phyloP scores from a whole-genome alignment of 2,888 invertebrate species.

The Drosophila suboccidentalis region DNA sequence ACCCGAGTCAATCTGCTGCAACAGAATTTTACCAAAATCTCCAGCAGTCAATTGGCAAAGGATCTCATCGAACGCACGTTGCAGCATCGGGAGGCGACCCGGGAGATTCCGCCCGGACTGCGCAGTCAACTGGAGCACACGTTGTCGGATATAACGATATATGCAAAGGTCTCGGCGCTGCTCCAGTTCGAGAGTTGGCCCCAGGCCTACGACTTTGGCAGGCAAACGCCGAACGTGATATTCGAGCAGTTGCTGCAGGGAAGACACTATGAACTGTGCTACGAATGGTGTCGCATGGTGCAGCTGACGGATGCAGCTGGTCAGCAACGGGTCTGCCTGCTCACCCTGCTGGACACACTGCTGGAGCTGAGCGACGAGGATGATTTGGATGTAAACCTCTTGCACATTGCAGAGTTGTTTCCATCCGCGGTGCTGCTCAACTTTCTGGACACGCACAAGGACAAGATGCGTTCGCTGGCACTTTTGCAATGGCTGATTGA shows the following conservation, averaged over 20 bases:
- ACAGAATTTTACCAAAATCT: conserved; percentile 82
- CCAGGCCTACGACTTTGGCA: conserved; percentile 86
- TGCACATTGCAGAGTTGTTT: conserved; percentile 88
- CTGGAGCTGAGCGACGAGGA: conserved; percentile 73
- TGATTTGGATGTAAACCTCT: conserved; percentile 83
- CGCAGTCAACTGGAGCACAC: conserved; percentile 86
- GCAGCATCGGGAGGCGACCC: conserved; percentile 86
- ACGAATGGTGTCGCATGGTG: conserved; percentile 90
- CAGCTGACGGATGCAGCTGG: conserved; percentile 71
- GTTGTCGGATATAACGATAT: conserved; percentile 88
- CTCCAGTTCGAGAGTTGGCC: conserved; percentile 88
- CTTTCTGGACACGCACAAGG: conserved; percentile 89
- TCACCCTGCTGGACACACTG: conserved; percentile 75
- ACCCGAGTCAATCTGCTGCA: conserved; percentile 76
- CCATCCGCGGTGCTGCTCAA: conserved; percentile 88
- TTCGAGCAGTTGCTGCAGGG: conserved; percentile 79
- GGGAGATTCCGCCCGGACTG: conserved; percentile 77
- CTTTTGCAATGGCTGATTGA: conserved; percentile 89
- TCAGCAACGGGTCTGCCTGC: conserved; percentile 83
- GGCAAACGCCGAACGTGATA: conserved; percentile 82
- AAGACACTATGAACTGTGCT: conserved; percentile 87
- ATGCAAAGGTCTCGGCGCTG: conserved; percentile 88
- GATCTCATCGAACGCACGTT: conserved; percentile 86
- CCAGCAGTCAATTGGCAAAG: conserved; percentile 81
- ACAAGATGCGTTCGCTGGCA: conserved; percentile 88